Evolutionary conservation across 23 tunicate species (phyloP).

Genomic region (Styela clava): DNA sequence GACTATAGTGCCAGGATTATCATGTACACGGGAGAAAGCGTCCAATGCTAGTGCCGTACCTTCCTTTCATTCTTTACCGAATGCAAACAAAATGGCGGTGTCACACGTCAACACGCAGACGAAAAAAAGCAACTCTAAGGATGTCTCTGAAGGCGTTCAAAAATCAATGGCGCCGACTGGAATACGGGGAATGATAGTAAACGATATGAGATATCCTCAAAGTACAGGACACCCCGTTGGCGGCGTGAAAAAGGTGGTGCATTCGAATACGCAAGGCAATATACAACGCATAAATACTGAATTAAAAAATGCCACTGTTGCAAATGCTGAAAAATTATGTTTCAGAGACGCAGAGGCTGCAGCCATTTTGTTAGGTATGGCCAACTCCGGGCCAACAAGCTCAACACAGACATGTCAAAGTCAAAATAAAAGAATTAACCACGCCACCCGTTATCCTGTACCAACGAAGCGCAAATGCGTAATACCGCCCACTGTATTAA

Average conservation of each 20-base stretch:
- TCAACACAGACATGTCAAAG: neutral
- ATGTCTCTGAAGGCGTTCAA: neutral
- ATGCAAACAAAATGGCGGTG: neutral
- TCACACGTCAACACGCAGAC: neutral
- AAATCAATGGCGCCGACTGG: neutral
- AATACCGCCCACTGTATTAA: neutral
- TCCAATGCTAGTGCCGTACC: neutral
- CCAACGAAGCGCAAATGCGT: neutral
- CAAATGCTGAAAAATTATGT: neutral
- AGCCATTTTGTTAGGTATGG: neutral
- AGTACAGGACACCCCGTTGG: neutral
- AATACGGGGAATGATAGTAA: neutral
- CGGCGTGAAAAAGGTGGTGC: neutral
- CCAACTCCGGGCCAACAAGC: neutral
- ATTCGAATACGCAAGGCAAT: no score
- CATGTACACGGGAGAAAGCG: neutral
- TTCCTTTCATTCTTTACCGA: neutral
- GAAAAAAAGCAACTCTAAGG: neutral
- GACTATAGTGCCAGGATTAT: neutral
- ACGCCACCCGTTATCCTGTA: neutral
- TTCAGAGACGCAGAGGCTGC: neutral
- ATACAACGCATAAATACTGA: neutral
- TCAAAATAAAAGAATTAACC: neutral
- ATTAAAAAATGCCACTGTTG: neutral
- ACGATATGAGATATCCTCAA: neutral